Conservation (phyloP, 2,888 invertebrate species). For the Drosophila sordidapex region DNA sequence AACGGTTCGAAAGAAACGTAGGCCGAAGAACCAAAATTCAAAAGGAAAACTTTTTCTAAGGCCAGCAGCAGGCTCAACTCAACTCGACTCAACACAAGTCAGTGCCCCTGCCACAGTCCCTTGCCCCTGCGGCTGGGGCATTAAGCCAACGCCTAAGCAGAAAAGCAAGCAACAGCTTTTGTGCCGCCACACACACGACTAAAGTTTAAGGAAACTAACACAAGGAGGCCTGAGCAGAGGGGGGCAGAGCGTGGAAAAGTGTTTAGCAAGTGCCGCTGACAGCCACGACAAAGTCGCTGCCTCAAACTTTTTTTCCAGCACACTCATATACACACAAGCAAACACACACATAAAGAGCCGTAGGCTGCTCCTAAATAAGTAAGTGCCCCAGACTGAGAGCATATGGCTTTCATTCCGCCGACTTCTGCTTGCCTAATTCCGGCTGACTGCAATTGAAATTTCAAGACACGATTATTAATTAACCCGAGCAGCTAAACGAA, state of each 20-base stretch:
- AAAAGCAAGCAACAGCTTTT: constrained; percentile 77
- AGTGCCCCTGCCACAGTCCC: neutral
- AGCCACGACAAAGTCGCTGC: constrained; percentile 37
- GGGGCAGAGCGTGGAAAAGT: constrained; percentile 43
- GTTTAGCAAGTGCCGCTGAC: constrained; percentile 69
- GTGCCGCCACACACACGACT: constrained; percentile 42
- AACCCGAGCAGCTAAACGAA: constrained; percentile 32
- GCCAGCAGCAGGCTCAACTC: constrained; percentile 28
- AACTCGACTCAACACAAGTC: neutral
- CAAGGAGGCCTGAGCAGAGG: constrained; percentile 26
- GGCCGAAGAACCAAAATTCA: constrained; percentile 42
- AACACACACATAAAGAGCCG: constrained; percentile 22
- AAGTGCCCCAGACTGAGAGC: constrained; percentile 15
- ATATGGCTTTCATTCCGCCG: constrained; percentile 1
- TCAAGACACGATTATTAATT: constrained; percentile 70
- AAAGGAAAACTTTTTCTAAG: constrained; percentile 45
- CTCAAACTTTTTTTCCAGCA: constrained; percentile 45
- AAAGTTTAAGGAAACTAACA: constrained; percentile 70
- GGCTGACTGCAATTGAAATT: constrained; percentile 61
- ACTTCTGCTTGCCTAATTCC: neutral
- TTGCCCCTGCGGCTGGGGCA: constrained; percentile 66
- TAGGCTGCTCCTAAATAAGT: constrained; percentile 9
- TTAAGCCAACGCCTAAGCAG: constrained; percentile 74
- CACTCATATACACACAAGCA: constrained; percentile 12
- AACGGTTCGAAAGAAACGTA: constrained; percentile 57